A percentile compares a stretch with the other conserved stretches of the same genome.
Conservation (phyloP, 2,113 vertebrate species). For the Macaca fascicularis region T2T-MFA8v1.1 NC_088375.1:3380001-3380500, state of each 20-base stretch:
- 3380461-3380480: background rate
- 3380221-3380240: background rate
- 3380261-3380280: background rate
- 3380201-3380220: background rate
- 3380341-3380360: background rate
- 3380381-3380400: background rate
- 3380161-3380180: background rate
- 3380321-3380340: background rate
- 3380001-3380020: background rate
- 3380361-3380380: background rate
- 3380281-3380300: background rate
- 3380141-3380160: background rate
- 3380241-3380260: background rate
- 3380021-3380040: background rate
- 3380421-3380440: background rate
- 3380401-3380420: background rate
- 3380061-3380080: background rate
- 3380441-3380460: background rate
- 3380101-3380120: background rate
- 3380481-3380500: background rate
- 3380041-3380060: background rate
- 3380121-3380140: background rate
- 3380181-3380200: background rate
- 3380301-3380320: background rate
- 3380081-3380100: background rate